Conservation (phyloP, 30 jellyfish, hydroid and myxozoan species). For the Calvadosia cruxmelitensis region DNA sequence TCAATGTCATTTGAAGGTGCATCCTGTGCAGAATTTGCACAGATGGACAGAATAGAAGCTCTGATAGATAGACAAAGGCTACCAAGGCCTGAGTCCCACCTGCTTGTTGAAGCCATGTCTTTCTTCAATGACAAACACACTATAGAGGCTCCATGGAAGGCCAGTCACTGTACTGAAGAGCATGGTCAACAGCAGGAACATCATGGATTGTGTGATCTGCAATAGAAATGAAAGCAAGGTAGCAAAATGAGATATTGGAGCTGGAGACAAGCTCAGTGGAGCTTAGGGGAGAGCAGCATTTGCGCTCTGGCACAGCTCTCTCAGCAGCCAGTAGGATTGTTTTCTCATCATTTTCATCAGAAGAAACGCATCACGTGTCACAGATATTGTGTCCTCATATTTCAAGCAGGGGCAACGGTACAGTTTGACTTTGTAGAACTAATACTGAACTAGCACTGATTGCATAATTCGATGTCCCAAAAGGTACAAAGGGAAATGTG, state of each 20-base stretch:
- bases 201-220: constrained; percentile 63
- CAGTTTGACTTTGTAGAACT: background rate
- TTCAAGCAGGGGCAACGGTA: background rate
- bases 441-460: too few relatives aligned
- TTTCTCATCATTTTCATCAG: background rate
- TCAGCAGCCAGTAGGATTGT: background rate
- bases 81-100: too few relatives aligned
- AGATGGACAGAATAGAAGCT: too few relatives aligned
- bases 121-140: constrained; percentile 87
- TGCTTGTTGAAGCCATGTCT: constrained; percentile 92
- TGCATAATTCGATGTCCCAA: too few relatives aligned
- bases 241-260: too few relatives aligned
- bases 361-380: background rate
- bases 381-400: background rate
- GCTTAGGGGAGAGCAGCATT: background rate
- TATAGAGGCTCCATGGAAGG: constrained; percentile 85
- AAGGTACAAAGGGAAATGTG: too few relatives aligned
- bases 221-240: background rate
- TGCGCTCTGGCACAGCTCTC: background rate
- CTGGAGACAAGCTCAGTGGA: background rate
- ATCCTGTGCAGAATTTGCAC: too few relatives aligned
- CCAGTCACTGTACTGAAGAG: constrained; percentile 70
- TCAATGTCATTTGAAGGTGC: too few relatives aligned
- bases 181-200: constrained; percentile 52
- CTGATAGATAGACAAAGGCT: too few relatives aligned